Conservation (phyloP, 1,140 invertebrate genomes). For the Nomia melanderi region DNA sequence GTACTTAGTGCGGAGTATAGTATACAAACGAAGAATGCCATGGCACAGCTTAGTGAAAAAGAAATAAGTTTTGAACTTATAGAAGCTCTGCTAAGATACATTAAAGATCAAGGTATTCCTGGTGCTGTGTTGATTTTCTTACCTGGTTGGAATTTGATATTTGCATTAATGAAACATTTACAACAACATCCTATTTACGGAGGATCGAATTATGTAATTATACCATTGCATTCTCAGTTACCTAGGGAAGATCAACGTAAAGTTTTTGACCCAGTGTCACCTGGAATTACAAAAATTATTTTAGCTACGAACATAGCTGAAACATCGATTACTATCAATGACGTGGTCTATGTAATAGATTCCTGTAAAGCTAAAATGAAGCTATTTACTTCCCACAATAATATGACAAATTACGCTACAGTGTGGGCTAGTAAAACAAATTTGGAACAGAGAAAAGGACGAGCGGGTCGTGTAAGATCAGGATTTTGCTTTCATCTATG, state of each 20-base stretch:
- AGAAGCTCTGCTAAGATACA: slow-evolving; percentile 90
- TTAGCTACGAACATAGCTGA: slow-evolving; percentile 96
- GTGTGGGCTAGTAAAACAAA: slow-evolving; percentile 97
- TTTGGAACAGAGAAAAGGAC: slow-evolving; percentile 93
- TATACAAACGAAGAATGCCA: slow-evolving; percentile 85
- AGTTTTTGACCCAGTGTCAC: slow-evolving; percentile 91
- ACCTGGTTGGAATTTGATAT: slow-evolving; percentile 97
- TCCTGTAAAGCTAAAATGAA: slow-evolving; percentile 98
- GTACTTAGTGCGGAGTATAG: slow-evolving; percentile 74
- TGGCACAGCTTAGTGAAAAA: slow-evolving; percentile 91
- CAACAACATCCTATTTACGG: slow-evolving; percentile 90
- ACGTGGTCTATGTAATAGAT: slow-evolving; percentile 98
- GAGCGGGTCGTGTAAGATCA: slow-evolving; percentile 93
- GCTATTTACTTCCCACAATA: slow-evolving; percentile 96
- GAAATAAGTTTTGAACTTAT: slow-evolving; percentile 96
- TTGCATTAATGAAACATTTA: slow-evolving; percentile 93
- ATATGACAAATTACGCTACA: slow-evolving; percentile 96
- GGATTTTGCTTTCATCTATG: slow-evolving; percentile 96
- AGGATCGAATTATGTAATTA: slow-evolving; percentile 84
- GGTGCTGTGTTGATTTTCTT: slow-evolving; percentile 96
- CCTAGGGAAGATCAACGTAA: slow-evolving; percentile 94
- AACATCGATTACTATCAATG: slow-evolving; percentile 97
- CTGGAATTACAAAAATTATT: slow-evolving; percentile 90
- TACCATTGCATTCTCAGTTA: slow-evolving; percentile 95
- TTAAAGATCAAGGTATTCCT: slow-evolving; percentile 86